Evolutionary conservation across 2,888 invertebrate species (phyloP), one percentile per base, ranked within the genome.

Genomic region (Penaeus monodon): DNA sequence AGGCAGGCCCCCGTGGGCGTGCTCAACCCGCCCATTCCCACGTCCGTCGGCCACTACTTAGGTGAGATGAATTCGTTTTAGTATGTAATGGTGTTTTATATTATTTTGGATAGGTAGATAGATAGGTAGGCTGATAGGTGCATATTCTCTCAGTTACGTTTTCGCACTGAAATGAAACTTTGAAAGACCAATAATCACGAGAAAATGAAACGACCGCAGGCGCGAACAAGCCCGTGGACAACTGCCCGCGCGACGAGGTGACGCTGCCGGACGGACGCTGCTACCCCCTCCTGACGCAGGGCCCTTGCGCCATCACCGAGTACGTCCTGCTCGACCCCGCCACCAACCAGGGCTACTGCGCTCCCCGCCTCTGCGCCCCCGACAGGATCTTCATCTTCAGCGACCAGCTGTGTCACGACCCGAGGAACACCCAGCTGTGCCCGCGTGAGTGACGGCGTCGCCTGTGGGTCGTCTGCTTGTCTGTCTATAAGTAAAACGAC

Each of bases 311-410:
- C 38, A 49, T 65, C 27, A 78, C 81, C 64, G 87, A 90, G 74
- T 65, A 82, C 38, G 81, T 90, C 22, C n/a, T 90, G 57, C 79
- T 90, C 57, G 82, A 90, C 83, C 87, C 88, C 0, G 81, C 63
- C 29, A 83, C 82, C 17, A 63, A 77, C 27, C 74, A 77, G 83
- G 88, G 86, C 0, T 84, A 81, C 88, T 90, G 90, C 38, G 88
- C 80, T 2, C 85, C 82, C 1, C 76, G 90, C 24, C 84, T 90
- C 44, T 90, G 90, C 64, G 74, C 84, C 14, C 90, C 88, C 12
- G 90, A 90, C 70, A 65, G 90, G 38, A 83, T 90, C 66, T 90
- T 90, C 38, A 85, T 90, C 49, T 90, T 88, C 77, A 87, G 90
- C 38, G 88, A 88, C 29, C 90, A 90, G 73, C 44, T 76, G 44